Conservation (phyloP, 1,140 invertebrate species). For the Zaprionus davidi region DNA sequence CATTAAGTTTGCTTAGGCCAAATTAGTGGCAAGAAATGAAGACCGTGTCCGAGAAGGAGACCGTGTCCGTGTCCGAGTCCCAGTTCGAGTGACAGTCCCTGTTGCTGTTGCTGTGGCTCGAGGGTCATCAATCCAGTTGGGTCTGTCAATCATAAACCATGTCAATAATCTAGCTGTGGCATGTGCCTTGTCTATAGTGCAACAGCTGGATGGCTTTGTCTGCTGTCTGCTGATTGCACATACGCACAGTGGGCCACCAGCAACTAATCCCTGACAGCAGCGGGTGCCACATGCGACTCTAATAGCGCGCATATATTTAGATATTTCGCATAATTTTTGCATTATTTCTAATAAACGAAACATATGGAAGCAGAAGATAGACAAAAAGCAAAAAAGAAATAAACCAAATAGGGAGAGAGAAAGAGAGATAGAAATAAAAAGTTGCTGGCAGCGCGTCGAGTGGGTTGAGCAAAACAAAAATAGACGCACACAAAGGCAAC, state of each 20-base stretch:
- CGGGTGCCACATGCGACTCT: constrained; percentile 61
- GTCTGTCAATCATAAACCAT: constrained; percentile 64
- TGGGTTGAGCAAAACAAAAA: constrained; percentile 52
- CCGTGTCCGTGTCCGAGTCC: neutral
- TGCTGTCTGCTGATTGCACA: constrained; percentile 38
- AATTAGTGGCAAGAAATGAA: constrained; percentile 50
- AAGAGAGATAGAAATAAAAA: constrained; percentile 47
- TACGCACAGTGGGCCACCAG: constrained; percentile 51
- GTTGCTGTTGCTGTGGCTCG: neutral
- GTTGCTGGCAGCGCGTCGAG: constrained; percentile 33
- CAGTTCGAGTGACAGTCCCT: neutral
- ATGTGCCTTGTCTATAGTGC: constrained; percentile 44
- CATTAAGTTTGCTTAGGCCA: constrained; percentile 59
- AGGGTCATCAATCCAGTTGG: constrained; percentile 63
- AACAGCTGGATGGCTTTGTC: constrained; percentile 58
- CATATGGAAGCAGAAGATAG: constrained; percentile 54
- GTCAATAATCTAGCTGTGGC: constrained; percentile 44
- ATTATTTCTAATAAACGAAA: constrained; percentile 69
- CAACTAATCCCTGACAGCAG: neutral
- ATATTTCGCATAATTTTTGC: constrained; percentile 66
- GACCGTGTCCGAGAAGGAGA: neutral
- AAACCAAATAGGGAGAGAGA: constrained; percentile 15
- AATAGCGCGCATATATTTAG: constrained; percentile 68
- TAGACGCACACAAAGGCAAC: constrained; percentile 47
- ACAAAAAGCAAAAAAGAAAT: constrained; percentile 20